phyloP scores from a whole-genome alignment of 2,888 invertebrate genomes.

The Chaetogeoica ovagalla region DNA sequence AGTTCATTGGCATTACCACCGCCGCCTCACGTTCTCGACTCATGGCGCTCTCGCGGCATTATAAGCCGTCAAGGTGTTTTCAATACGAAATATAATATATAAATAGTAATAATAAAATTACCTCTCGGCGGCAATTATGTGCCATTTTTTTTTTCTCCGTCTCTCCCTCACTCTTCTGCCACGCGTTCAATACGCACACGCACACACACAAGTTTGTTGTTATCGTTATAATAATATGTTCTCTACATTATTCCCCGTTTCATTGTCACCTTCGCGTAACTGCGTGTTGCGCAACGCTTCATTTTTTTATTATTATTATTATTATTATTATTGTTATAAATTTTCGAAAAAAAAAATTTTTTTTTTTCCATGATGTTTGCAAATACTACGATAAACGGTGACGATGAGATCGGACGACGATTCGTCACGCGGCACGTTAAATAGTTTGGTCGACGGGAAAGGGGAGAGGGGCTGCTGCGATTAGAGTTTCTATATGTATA shows the following conservation, averaged over 20 bases:
- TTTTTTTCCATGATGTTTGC: no score
- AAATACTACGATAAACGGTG: no score
- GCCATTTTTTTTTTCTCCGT: conserved; percentile 10
- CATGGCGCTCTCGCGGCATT: conserved; percentile 39
- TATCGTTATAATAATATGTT: not conserved
- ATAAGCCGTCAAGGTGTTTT: conserved; percentile 50
- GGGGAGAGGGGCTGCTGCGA: no score
- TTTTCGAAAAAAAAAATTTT: no score
- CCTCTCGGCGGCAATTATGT: conserved; percentile 24
- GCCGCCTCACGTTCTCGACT: conserved; percentile 46
- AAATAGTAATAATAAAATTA: conserved; percentile 6
- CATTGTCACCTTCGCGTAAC: conserved; percentile 40
- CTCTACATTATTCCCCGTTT: conserved; percentile 7
- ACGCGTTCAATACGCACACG: not conserved
- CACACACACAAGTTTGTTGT: not conserved
- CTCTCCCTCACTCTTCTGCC: not conserved
- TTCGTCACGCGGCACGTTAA: no score
- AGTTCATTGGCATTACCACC: conserved; percentile 49
- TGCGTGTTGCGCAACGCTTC: conserved; percentile 24
- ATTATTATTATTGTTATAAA: no score
- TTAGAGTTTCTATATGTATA: no score
- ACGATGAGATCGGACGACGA: no score
- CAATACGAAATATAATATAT: conserved; percentile 25
- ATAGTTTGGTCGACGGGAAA: no score
- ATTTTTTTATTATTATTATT: no score